Evolutionary conservation across 2,797 vertebrate genomes (phyloP), one percentile per base, ranked within the genome.

Genomic region (Semotilus atromaculatus): DNA sequence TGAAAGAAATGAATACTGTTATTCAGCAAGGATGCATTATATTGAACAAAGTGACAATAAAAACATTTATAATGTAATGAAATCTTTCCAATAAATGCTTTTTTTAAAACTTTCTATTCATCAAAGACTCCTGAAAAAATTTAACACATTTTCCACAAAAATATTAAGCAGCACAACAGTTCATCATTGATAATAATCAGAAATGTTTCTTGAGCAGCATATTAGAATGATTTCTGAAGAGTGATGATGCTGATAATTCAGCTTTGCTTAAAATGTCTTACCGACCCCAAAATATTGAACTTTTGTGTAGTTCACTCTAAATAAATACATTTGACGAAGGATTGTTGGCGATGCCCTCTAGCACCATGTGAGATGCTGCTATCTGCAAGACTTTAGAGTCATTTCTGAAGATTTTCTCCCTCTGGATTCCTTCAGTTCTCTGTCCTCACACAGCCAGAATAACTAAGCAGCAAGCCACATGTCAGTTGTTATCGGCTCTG

Each of bases 401-500:
- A 36, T n/a, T 67, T 51, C 34, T 64, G 75, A 19, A 38, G 64
- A 55, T 73, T 64, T 79, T 38, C 60, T 62, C 82, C 38, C 43
- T 79, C 60, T 80, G 55, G 38, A 64, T 72, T 84, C 51, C 11
- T 72, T 62, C 16, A 21, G 23, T 67, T 64, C 66, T 75, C 11
- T 0, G 48, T 31, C 6, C 55, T 48, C 43, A 31, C 51, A 43
- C 43, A 55, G 55, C n/a, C 45, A 29, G 43, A 67, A 60, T 53
- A 45, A 75, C 13, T 21, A 58, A 70, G 48, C 34, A 23, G 19
- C 21, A 0, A 2, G 16, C 40, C 4, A 1, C 45, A 11, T 29
- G 21, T 73, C 60, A 62, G 83, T 31, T 38, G 72, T 78, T 82
- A 83, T 62, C 60, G 11, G 34, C 38, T 34, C 45, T 67, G 73